phyloP scores from a whole-genome alignment of 2,797 vertebrate genomes.

The Gallinago stenura region DNA sequence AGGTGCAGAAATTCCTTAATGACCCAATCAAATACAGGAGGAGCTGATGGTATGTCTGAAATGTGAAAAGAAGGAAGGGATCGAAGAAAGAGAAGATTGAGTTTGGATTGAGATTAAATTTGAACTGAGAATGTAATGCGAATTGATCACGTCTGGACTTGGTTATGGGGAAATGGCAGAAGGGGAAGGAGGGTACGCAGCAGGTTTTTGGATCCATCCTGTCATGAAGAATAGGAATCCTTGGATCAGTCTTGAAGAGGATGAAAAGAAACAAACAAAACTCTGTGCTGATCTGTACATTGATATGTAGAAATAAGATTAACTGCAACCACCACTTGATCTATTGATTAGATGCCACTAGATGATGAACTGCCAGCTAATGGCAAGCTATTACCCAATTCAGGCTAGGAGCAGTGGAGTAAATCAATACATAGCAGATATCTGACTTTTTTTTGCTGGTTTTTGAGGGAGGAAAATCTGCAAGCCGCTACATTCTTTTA shows the following conservation, averaged over 20 bases:
- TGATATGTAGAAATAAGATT: conserved; percentile 65
- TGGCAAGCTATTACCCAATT: conserved; percentile 54
- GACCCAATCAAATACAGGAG: not conserved
- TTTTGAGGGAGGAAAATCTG: not conserved
- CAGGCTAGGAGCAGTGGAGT: not conserved
- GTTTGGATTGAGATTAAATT: not conserved
- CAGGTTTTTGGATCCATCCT: not conserved
- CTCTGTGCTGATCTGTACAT: not conserved
- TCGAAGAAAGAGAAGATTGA: not conserved
- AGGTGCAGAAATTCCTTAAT: not conserved
- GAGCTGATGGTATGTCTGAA: not conserved
- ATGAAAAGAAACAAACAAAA: conserved; percentile 43
- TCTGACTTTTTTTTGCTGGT: not conserved
- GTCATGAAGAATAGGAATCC: not conserved
- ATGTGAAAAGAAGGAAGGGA: not conserved
- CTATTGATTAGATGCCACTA: conserved; percentile 65
- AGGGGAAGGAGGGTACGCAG: not conserved
- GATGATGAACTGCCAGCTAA: conserved; percentile 62
- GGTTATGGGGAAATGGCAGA: not conserved
- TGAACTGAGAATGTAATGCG: not conserved
- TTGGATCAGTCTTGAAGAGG: not conserved
- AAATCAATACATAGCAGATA: conserved; percentile 56
- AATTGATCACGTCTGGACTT: not conserved
- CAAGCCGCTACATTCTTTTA: not conserved
- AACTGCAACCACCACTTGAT: conserved; percentile 57